Evolutionary conservation across 1,140 invertebrate species (phyloP).

Genomic region (Andrena cerasifolii): DNA sequence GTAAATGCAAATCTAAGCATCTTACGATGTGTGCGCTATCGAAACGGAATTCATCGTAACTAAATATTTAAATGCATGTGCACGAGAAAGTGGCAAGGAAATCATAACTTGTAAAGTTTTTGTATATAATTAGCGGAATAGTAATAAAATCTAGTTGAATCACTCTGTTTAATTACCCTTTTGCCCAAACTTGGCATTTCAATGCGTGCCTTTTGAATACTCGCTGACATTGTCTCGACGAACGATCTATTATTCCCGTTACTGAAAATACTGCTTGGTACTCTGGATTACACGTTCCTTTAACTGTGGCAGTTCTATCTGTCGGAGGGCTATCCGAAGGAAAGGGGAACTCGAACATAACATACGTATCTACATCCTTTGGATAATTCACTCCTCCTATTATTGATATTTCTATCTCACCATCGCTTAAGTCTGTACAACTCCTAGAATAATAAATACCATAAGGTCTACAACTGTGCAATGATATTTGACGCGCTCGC

Average conservation of each 20-base stretch:
- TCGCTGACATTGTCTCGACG: constrained; percentile 89
- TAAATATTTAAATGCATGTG: constrained; percentile 15
- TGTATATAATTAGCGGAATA: constrained; percentile 16
- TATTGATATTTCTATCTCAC: constrained; percentile 94
- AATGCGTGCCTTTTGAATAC: constrained; percentile 94
- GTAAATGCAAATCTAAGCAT: not conserved
- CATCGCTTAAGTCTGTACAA: constrained; percentile 95
- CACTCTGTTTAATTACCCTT: constrained; percentile 87
- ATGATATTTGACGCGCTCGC: not conserved
- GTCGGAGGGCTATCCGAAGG: constrained; percentile 91
- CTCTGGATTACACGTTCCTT: constrained; percentile 94
- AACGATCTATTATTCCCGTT: constrained; percentile 90
- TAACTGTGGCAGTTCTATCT: constrained; percentile 90
- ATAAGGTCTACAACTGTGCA: constrained; percentile 15
- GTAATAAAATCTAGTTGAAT: constrained; percentile 12
- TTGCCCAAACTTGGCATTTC: constrained; percentile 95
- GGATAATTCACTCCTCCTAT: constrained; percentile 94
- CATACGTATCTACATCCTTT: constrained; percentile 96
- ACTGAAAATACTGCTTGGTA: constrained; percentile 89
- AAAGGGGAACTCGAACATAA: constrained; percentile 96
- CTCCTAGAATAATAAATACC: constrained; percentile 82
- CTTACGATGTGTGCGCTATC: not conserved
- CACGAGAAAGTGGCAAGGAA: constrained; percentile 11
- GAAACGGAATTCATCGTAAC: not conserved
- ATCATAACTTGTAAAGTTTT: constrained; percentile 3